phyloP scores from a whole-genome alignment of 2,888 invertebrate genomes.

The Baccha elongata region DNA sequence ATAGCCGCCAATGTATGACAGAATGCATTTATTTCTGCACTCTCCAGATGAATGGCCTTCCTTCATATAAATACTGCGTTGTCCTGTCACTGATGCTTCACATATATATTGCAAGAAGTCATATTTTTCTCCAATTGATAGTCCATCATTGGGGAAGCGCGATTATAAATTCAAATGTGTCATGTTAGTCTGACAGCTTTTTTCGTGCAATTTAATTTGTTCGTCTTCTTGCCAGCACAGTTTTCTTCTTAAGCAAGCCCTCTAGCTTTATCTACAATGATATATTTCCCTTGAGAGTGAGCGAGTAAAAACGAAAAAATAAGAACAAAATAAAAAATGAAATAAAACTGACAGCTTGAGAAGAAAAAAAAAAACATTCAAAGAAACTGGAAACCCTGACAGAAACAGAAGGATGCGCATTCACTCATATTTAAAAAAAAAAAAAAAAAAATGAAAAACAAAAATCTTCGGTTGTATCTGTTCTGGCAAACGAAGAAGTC shows the following conservation, averaged over 20 bases:
- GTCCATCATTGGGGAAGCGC: slow-evolving; percentile 74
- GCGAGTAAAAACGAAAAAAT: not conserved
- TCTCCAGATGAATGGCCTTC: slow-evolving; percentile 58
- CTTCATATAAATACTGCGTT: slow-evolving; percentile 6
- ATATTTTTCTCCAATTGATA: slow-evolving; percentile 75
- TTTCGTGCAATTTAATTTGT: slow-evolving; percentile 74
- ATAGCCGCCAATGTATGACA: slow-evolving; percentile 58
- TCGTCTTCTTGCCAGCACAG: slow-evolving; percentile 52
- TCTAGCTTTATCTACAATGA: not conserved
- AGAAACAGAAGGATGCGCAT: slow-evolving; percentile 70
- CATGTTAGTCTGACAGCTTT: slow-evolving; percentile 76
- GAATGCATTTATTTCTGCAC: slow-evolving; percentile 55
- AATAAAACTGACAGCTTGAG: slow-evolving; percentile 62
- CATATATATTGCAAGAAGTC: slow-evolving; percentile 57
- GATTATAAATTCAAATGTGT: slow-evolving; percentile 76
- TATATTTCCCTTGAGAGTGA: slow-evolving; percentile 16
- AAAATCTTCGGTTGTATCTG: slow-evolving; percentile 48
- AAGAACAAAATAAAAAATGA: slow-evolving; percentile 5
- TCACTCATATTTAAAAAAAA: slow-evolving; percentile 59
- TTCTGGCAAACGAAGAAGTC: slow-evolving; percentile 41
- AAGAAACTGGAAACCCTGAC: slow-evolving; percentile 70
- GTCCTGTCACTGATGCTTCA: slow-evolving; percentile 39
- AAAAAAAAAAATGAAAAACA: slow-evolving; percentile 1
- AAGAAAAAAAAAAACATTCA: slow-evolving; percentile 40
- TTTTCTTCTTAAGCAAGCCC: slow-evolving; percentile 6